Base-by-base conservation (phyloP, 2,888 invertebrate species). In the Morinoia aosen region DNA sequence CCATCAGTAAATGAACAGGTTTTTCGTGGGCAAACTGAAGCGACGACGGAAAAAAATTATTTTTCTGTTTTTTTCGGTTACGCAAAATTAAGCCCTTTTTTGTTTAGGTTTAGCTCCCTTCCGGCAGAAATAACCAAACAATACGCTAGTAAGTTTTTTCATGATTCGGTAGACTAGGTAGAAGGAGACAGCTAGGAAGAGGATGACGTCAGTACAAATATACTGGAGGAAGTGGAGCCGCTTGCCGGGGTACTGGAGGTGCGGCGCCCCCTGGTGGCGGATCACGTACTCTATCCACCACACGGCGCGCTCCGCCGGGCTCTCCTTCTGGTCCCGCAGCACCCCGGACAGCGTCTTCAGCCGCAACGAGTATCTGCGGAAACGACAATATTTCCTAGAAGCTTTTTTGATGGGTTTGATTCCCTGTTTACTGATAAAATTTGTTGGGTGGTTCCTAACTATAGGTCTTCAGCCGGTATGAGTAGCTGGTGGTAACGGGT, bases 221-320 rank as follows among this genome's bases (percentile, higher is more conserved):
- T 96, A 96, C 93, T 95, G 96, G 11, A 96, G 95, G 93, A 88
- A 95, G 93, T 96, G 95, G n/a, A 96, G 95, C 7, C 57, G 88
- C 94, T 95, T 58, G 56, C 96, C 96, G 19, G 48, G 48, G 48
- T 48, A 48, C 48, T 48, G 48, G 48, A 48, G 48, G 48, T 48
- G 48, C 48, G 48, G 95, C 91, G 95, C 95, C 95, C 39, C 61
- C n/a, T 57, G 95, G 91, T 58, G 61, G 93, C 48, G 95, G 88
- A 33, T 95, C 76, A 95, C 91, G 94, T 96, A 95, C 91, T 95
- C 96, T 39, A 95, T 88, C 95, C 95, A 96, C 96, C 95, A 95
- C 39, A 95, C 95, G 58, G 95, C 96, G 39, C 96, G 88, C 57
- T 95, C 95, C 61, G 96, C 48, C 7, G 64, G 58, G 25, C 64